Percentiles rank a stretch among this genome's conserved stretches.
Evolutionary conservation across 1,140 invertebrate genomes (phyloP).

Genomic region (Globodera rostochiensis): DNA sequence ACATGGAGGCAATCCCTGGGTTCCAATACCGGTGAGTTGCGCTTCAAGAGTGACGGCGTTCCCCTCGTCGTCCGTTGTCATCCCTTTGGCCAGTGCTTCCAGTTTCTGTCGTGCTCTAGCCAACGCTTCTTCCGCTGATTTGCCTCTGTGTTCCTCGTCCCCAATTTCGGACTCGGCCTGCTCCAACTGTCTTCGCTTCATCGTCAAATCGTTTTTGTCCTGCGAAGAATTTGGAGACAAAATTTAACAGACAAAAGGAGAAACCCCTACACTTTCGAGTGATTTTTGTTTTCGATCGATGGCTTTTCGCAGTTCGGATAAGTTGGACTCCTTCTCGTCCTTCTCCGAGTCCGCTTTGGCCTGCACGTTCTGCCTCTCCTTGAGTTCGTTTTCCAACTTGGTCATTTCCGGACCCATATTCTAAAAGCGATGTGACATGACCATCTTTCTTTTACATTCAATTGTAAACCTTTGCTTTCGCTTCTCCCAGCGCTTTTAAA

Average conservation of each 20-base stretch:
- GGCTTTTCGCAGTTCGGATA: slow-evolving; percentile 16
- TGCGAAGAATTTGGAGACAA: neutral
- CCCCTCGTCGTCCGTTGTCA: slow-evolving; percentile 53
- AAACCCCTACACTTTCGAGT: slow-evolving; percentile 22
- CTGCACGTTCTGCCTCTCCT: slow-evolving; percentile 20
- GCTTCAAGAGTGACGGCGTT: slow-evolving; percentile 45
- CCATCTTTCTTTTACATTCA: neutral
- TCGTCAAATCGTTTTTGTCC: slow-evolving; percentile 47
- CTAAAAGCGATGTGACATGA: slow-evolving; percentile 4
- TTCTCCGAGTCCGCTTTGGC: slow-evolving; percentile 39
- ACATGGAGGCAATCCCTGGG: too few species aligned
- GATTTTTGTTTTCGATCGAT: slow-evolving; percentile 37
- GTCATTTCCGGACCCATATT: slow-evolving; percentile 25
- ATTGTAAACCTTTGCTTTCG: slow-evolving; percentile 14
- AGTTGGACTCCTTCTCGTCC: slow-evolving; percentile 34
- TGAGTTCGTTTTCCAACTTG: slow-evolving; percentile 26
- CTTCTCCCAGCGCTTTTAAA: slow-evolving; percentile 26
- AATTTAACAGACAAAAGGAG: neutral
- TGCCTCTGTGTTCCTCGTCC: slow-evolving; percentile 72
- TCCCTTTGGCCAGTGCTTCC: slow-evolving; percentile 48
- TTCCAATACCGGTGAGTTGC: slow-evolving; percentile 29
- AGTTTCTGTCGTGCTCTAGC: slow-evolving; percentile 35
- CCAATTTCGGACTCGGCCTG: slow-evolving; percentile 42
- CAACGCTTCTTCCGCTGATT: slow-evolving; percentile 71
- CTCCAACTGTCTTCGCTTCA: slow-evolving; percentile 48